These are phyloP conservation scores for Bufotes viridis DNA, from an alignment of 2,797 vertebrate genomes.

Conservation along the genomic window DNA sequence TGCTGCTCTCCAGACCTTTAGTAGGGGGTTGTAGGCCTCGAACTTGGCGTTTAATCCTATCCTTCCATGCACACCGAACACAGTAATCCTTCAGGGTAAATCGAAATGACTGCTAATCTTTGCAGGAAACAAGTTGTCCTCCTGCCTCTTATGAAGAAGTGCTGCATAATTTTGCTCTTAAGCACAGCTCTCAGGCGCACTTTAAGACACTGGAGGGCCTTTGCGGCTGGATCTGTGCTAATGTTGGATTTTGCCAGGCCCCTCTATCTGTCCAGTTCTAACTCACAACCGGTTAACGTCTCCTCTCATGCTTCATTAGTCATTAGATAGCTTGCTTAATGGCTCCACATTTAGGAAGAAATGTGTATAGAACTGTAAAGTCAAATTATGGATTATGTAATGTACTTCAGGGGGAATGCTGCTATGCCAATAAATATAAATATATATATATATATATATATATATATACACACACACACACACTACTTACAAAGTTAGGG, in stretches of 20 bases:
- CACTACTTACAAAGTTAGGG: too few species aligned
- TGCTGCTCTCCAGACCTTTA: neutral
- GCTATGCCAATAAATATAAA: neutral
- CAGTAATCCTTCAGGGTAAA: conserved; percentile 9
- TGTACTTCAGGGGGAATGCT: neutral
- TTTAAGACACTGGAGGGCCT: conserved; percentile 16
- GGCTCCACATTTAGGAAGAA: neutral
- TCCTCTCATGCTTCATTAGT: conserved; percentile 26
- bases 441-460: too few species aligned
- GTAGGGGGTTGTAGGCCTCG: neutral
- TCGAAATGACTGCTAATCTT: conserved; percentile 18
- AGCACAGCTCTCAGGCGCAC: conserved; percentile 26
- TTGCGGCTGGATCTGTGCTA: neutral
- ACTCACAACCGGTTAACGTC: neutral
- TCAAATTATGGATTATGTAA: neutral
- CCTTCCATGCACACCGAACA: neutral
- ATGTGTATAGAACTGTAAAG: neutral
- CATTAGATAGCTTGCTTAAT: neutral
- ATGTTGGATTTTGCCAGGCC: neutral
- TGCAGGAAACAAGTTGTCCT: conserved; percentile 27
- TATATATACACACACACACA: too few species aligned
- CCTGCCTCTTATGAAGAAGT: conserved; percentile 28
- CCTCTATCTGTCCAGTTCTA: neutral
- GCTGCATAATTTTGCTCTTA: conserved; percentile 33
- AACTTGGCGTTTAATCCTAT: neutral